Conservation (phyloP, 2,113 vertebrate species). For the Entelurus aequoreus region DNA sequence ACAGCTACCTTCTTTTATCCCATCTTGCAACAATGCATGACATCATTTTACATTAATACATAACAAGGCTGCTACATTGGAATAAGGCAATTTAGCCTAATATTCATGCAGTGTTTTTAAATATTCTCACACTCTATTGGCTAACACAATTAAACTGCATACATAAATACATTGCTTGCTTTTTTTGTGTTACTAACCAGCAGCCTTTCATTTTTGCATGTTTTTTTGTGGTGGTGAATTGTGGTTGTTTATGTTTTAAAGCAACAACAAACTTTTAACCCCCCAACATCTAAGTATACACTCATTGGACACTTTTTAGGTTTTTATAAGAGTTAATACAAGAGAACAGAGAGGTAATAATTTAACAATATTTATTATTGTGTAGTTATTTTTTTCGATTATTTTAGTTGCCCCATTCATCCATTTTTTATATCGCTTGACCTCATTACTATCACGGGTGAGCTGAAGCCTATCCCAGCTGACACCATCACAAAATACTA, state of each 20-base stretch:
- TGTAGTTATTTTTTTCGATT: no score
- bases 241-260: slow-evolving; percentile 9
- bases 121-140: neutral
- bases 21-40: slow-evolving; percentile 64
- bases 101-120: neutral
- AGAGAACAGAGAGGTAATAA: no score
- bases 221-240: slow-evolving; percentile 13
- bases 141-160: slow-evolving; percentile 9
- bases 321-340: no score
- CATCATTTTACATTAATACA: slow-evolving; percentile 28
- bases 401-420: no score
- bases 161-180: neutral
- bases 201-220: slow-evolving; percentile 36
- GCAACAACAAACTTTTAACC: slow-evolving; percentile 18
- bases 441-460: no score
- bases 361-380: no score
- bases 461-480: no score
- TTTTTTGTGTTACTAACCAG: slow-evolving; percentile 21
- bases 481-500: no score
- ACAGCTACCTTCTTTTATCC: slow-evolving; percentile 67
- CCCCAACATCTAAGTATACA: slow-evolving; percentile 3
- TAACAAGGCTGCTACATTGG: slow-evolving; percentile 17
- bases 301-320: slow-evolving; percentile 2
- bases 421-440: no score
- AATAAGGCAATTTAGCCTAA: slow-evolving; percentile 37